Evolutionary conservation across 2,113 vertebrate species (phyloP).

Genomic region (Turnix velox): DNA sequence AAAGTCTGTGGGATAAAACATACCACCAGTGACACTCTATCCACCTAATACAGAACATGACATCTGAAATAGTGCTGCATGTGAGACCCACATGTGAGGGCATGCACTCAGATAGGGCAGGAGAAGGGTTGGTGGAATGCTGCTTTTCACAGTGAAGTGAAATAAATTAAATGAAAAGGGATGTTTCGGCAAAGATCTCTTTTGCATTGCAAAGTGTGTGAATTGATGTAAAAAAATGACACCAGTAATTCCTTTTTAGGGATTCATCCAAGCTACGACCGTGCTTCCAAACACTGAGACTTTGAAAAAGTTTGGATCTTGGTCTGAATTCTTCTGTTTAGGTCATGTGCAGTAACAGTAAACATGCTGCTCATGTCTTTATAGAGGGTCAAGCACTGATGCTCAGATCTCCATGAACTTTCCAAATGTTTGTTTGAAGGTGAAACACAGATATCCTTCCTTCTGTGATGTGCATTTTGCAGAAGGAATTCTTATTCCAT

Average conservation of each 20-base stretch:
- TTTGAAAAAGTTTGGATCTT: neutral
- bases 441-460: neutral
- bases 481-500: neutral
- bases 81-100: conserved; percentile 16
- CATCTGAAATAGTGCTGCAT: neutral
- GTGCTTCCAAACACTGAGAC: neutral
- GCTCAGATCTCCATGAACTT: neutral
- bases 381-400: neutral
- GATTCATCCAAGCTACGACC: neutral
- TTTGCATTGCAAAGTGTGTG: neutral
- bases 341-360: neutral
- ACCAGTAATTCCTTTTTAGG: neutral
- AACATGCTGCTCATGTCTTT: neutral
- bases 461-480: neutral
- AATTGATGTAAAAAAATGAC: neutral
- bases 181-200: conserved; percentile 25
- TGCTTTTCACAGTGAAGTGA: neutral
- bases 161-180: neutral
- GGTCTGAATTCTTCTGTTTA: neutral
- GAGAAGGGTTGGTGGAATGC: neutral
- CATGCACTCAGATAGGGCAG: neutral
- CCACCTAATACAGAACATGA: conserved; percentile 18
- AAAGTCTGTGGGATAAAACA: conserved; percentile 18
- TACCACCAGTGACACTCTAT: neutral
- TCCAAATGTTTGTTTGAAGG: neutral